These are phyloP conservation scores for Ochotona princeps DNA, from an alignment of 2,113 vertebrate species.

Conservation along the genomic window DNA sequence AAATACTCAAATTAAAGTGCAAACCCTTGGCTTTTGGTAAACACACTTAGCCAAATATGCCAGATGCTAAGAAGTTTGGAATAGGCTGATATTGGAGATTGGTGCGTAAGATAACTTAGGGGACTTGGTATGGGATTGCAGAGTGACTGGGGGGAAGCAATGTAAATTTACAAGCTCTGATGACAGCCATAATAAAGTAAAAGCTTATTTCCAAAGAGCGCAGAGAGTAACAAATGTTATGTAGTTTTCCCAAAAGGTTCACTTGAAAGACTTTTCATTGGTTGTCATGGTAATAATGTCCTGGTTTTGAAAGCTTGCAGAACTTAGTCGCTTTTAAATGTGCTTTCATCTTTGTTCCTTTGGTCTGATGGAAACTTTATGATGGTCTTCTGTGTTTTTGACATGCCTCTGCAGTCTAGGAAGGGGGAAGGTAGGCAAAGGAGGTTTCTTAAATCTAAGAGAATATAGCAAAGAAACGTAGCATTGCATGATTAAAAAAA, in stretches of 20 bases:
- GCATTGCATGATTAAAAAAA: constrained; percentile 72
- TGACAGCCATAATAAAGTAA: constrained; percentile 78
- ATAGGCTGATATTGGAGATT: constrained; percentile 54
- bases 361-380: constrained; percentile 82
- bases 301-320: constrained; percentile 74
- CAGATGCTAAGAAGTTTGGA: not conserved
- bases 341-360: constrained; percentile 83
- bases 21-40: not conserved
- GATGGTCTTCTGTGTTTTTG: constrained; percentile 77
- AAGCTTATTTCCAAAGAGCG: constrained; percentile 76
- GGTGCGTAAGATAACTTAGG: constrained; percentile 29
- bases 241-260: constrained; percentile 78
- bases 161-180: constrained; percentile 70
- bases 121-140: not conserved
- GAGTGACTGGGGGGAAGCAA: not conserved
- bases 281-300: constrained; percentile 82
- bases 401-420: constrained; percentile 76
- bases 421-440: constrained; percentile 51
- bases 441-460: constrained; percentile 73
- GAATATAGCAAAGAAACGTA: constrained; percentile 71
- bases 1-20: not conserved
- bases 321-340: constrained; percentile 65
- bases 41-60: not conserved
- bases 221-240: not conserved
- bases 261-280: constrained; percentile 85